Evolutionary conservation across 2,888 invertebrate genomes (phyloP).

Genomic region (Drosophila testacea): DNA sequence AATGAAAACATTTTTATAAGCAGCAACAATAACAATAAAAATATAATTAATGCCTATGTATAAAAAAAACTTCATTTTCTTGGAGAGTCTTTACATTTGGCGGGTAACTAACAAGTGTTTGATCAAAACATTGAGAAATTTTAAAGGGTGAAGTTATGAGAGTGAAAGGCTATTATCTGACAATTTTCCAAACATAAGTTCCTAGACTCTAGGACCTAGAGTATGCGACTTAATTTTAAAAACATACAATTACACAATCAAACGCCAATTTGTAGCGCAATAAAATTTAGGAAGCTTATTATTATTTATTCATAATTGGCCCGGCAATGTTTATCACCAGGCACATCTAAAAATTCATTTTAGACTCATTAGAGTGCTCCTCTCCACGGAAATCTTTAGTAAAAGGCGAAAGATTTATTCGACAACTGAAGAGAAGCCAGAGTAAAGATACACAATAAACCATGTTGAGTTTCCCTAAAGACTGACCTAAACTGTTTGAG

Average conservation of each 20-base stretch:
- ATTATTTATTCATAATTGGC: slow-evolving; percentile 24
- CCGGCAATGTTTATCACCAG: slow-evolving; percentile 23
- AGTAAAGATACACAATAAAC: slow-evolving; percentile 54
- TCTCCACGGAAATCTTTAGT: slow-evolving; percentile 92
- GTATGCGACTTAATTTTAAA: no score
- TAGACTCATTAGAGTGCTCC: slow-evolving; percentile 90
- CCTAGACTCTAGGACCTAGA: no score
- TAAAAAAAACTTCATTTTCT: background rate
- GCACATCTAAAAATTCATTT: slow-evolving; percentile 61
- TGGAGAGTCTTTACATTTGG: background rate
- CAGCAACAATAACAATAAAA: slow-evolving; percentile 53
- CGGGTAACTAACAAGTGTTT: background rate
- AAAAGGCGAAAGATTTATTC: slow-evolving; percentile 92
- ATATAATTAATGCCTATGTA: slow-evolving; percentile 40
- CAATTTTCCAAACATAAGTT: no score
- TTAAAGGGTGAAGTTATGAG: no score
- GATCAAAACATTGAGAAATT: no score
- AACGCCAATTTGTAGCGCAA: no score
- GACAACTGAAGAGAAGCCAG: slow-evolving; percentile 89
- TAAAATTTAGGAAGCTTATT: background rate
- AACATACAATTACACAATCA: no score
- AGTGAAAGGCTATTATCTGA: no score
- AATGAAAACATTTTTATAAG: slow-evolving; percentile 39
- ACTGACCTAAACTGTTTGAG: background rate
- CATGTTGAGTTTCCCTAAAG: background rate